Evolutionary conservation across 2,888 invertebrate species (phyloP).

Genomic region (Monoplex corrugatus): DNA sequence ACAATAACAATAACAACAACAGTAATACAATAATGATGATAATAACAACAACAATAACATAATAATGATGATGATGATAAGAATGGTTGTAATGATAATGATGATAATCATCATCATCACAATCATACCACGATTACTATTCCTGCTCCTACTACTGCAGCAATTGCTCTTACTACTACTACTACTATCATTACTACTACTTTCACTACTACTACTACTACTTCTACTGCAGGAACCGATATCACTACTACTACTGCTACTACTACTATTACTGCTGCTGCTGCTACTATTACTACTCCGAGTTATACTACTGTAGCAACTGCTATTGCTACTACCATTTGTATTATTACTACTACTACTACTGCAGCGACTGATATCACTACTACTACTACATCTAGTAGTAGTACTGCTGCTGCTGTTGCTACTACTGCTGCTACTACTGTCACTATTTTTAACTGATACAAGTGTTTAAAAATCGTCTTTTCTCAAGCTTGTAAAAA

Average conservation of each 20-base stretch:
- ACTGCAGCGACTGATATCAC: neutral
- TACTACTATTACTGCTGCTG: neutral
- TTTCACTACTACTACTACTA: neutral
- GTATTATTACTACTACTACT: neutral
- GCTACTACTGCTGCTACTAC: neutral
- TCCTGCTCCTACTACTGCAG: neutral
- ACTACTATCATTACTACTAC: slow-evolving; percentile 13
- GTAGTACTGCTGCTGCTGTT: neutral
- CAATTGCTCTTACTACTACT: neutral
- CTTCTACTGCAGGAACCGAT: neutral
- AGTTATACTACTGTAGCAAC: neutral
- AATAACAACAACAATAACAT: too few relatives aligned
- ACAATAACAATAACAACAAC: too few relatives aligned
- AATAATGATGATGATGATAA: too few relatives aligned
- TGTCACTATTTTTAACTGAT: too few relatives aligned
- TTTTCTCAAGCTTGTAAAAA: too few relatives aligned
- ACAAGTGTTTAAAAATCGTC: too few relatives aligned
- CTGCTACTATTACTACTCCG: neutral
- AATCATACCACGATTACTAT: neutral
- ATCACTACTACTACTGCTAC: slow-evolving; percentile 14
- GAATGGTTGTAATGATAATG: too few relatives aligned
- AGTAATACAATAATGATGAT: too few relatives aligned
- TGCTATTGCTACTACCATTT: neutral
- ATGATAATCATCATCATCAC: too few relatives aligned
- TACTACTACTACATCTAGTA: neutral